Evolutionary conservation across 2,797 vertebrate species (phyloP).

Genomic region (Gephyroberyx darwinii): DNA sequence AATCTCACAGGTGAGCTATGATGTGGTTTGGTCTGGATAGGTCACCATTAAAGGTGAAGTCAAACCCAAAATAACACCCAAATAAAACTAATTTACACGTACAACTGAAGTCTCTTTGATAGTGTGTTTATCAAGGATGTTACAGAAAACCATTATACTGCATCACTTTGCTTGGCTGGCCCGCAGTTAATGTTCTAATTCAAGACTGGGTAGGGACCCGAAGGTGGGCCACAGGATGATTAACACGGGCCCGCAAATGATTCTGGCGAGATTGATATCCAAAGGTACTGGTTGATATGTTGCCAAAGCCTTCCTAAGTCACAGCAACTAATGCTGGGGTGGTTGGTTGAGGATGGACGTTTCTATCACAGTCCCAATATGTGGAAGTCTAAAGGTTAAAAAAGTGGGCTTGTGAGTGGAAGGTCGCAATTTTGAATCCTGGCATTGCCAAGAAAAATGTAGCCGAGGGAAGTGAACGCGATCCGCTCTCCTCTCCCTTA

Average conservation of each 20-base stretch:
- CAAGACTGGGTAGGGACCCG: not conserved
- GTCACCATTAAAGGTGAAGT: not conserved
- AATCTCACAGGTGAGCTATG: not conserved
- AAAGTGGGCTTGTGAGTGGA: conserved; percentile 33
- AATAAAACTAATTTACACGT: not conserved
- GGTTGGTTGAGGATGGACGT: conserved; percentile 28
- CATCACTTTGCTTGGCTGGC: not conserved
- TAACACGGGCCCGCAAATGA: not conserved
- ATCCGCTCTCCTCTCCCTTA: conserved; percentile 40
- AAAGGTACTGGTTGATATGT: not conserved
- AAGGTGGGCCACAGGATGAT: not conserved
- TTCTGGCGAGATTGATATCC: not conserved
- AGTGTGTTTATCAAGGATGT: too few relatives aligned
- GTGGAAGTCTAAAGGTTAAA: conserved; percentile 34
- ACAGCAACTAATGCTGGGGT: conserved; percentile 10
- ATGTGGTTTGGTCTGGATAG: not conserved
- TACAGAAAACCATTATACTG: not conserved
- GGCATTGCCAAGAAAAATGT: conserved; percentile 57
- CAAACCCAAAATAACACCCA: not conserved
- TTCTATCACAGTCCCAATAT: conserved; percentile 36
- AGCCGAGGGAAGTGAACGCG: conserved; percentile 40
- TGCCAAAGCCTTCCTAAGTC: conserved; percentile 20
- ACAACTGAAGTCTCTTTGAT: too few relatives aligned
- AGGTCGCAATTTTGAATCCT: conserved; percentile 39
- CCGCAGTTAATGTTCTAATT: not conserved